A percentile compares a stretch with the other conserved stretches of the same genome.
phyloP scores from a whole-genome alignment of 2,113 vertebrate species.

The Centropristis striata region DNA sequence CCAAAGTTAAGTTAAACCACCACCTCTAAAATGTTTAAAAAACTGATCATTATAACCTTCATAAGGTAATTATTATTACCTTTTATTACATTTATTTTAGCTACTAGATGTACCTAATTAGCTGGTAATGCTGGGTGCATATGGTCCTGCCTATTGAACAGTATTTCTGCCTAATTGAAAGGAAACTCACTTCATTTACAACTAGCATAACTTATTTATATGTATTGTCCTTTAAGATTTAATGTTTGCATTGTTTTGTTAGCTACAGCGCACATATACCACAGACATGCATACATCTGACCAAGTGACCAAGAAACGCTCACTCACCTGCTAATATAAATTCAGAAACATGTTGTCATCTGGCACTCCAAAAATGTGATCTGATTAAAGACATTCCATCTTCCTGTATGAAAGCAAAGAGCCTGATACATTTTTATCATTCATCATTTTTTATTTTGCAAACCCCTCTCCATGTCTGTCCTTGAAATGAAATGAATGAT shows the following conservation, averaged over 20 bases:
- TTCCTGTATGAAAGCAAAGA: constrained; percentile 19
- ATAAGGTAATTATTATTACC: background rate
- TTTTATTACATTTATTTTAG: background rate
- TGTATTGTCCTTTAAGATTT: background rate
- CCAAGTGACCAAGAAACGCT: constrained; percentile 10
- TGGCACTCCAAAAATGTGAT: constrained; percentile 35
- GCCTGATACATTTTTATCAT: constrained; percentile 50
- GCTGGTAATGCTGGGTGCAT: background rate
- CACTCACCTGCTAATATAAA: constrained; percentile 36
- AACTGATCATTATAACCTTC: background rate
- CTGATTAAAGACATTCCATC: constrained; percentile 58
- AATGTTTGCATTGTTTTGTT: background rate
- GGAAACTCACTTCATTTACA: background rate
- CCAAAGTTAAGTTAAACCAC: constrained; percentile 1
- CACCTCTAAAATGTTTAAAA: background rate
- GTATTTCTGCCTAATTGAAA: background rate
- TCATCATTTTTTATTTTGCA: constrained; percentile 19
- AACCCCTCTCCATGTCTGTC: constrained; percentile 50
- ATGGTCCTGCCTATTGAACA: background rate
- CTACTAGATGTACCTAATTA: background rate
- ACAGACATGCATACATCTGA: constrained; percentile 3
- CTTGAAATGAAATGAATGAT: constrained; percentile 71
- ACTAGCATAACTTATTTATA: background rate
- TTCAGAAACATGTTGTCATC: constrained; percentile 30
- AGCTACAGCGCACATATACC: background rate